Conservation (phyloP, 1,140 invertebrate genomes). For the Dreissena rostriformis region DNA sequence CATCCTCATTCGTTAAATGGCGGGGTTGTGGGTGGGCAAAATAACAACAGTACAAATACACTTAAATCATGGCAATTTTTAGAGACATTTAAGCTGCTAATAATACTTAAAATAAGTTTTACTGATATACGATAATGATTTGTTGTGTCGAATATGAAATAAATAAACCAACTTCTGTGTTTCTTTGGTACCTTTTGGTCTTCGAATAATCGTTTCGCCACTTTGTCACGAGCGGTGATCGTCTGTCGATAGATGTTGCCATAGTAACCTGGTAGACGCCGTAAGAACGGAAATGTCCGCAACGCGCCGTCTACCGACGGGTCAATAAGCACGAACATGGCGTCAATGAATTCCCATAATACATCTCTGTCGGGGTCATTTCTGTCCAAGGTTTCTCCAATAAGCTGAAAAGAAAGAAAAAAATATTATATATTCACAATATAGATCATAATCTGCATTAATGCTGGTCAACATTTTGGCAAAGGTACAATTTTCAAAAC, state of each 20-base stretch:
- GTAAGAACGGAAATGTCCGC: slow-evolving; percentile 39
- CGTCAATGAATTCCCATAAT: slow-evolving; percentile 50
- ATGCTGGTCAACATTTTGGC: no score
- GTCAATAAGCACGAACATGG: slow-evolving; percentile 36
- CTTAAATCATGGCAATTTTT: no score
- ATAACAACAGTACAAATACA: no score
- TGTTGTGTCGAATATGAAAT: no score
- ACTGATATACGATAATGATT: no score
- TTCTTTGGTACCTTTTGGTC: slow-evolving; percentile 32
- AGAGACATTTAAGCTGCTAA: no score
- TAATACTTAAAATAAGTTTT: no score
- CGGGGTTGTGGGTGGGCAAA: no score
- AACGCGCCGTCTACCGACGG: slow-evolving; percentile 43
- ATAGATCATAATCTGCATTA: no score
- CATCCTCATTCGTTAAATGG: no score
- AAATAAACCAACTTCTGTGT: background rate
- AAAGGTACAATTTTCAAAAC: no score
- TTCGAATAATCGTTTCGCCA: slow-evolving; percentile 25
- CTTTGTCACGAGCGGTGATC: slow-evolving; percentile 27
- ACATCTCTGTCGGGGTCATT: slow-evolving; percentile 17
- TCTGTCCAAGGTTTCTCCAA: slow-evolving; percentile 18
- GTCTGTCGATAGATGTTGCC: slow-evolving; percentile 39
- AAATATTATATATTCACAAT: background rate
- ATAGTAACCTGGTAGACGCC: slow-evolving; percentile 42
- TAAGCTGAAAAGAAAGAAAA: slow-evolving; percentile 33